Conservation (phyloP, 2,113 vertebrate genomes). For the Tetraodon nigroviridis region DNA sequence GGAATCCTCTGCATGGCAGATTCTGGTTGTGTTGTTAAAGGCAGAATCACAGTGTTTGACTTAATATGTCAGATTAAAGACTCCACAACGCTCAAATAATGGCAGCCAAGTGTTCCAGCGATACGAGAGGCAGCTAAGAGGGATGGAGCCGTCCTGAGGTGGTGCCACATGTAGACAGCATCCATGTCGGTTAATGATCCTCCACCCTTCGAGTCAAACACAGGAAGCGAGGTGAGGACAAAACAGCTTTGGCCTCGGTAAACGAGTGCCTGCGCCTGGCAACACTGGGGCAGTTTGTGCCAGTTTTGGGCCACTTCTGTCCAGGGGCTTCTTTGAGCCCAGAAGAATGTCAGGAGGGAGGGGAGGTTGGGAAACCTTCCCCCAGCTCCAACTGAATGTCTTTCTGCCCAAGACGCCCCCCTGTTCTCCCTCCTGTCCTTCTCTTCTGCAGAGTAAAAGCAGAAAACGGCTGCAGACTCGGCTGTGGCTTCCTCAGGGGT, state of each 20-base stretch:
- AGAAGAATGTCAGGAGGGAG: conserved; percentile 72
- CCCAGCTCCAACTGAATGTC: conserved; percentile 67
- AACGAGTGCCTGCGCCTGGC: conserved; percentile 71
- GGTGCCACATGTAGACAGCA: conserved; percentile 6
- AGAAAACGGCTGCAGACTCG: conserved; percentile 24
- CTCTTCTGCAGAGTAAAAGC: conserved; percentile 22
- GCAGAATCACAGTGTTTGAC: too few species aligned
- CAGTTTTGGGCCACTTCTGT: conserved; percentile 73
- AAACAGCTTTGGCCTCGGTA: conserved; percentile 63
- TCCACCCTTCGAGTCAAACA: conserved; percentile 35
- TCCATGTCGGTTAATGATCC: conserved; percentile 49
- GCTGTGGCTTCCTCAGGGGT: conserved; percentile 9
- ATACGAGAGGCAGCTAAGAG: conserved; percentile 5
- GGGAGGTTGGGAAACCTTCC: conserved; percentile 66
- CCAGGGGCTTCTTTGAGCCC: conserved; percentile 65
- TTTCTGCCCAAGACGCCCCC: conserved; percentile 46
- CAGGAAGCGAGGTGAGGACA: conserved; percentile 73
- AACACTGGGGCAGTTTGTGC: conserved; percentile 64
- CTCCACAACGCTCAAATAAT: too few species aligned
- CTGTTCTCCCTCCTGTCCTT: conserved; percentile 8
- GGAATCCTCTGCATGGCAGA: neutral
- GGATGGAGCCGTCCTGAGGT: neutral
- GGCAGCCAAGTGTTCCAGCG: neutral
- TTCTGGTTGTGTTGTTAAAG: neutral
- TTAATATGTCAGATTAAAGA: too few species aligned